Evolutionary conservation across 2,888 invertebrate genomes (phyloP).

Genomic region (Yponomeuta malinellus): DNA sequence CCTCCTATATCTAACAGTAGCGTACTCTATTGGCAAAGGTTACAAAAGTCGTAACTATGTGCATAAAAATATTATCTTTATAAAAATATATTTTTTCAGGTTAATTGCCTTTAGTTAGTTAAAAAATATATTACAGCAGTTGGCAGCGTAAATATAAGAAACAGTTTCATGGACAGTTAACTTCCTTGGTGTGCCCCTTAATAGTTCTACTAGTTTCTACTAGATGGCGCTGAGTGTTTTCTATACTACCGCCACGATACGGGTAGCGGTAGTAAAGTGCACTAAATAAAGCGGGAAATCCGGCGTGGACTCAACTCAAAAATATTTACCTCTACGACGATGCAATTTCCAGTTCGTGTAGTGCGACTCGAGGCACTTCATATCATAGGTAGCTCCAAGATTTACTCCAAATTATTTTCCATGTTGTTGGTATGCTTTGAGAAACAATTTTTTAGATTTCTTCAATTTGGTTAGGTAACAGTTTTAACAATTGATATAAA

Average conservation of each 20-base stretch:
- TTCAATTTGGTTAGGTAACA: neutral
- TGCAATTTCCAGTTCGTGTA: slow-evolving; percentile 68
- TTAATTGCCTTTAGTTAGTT: too few species aligned
- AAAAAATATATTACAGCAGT: too few species aligned
- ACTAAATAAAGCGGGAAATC: slow-evolving; percentile 37
- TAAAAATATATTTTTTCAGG: neutral
- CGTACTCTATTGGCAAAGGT: neutral
- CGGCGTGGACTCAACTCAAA: slow-evolving; percentile 13
- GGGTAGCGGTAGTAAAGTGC: slow-evolving; percentile 30
- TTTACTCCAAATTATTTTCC: slow-evolving; percentile 44
- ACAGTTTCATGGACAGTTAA: too few species aligned
- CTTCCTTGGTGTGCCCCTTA: neutral
- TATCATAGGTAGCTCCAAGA: slow-evolving; percentile 53
- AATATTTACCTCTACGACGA: slow-evolving; percentile 50
- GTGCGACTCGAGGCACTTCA: slow-evolving; percentile 52
- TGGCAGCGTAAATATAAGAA: too few species aligned
- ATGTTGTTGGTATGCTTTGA: slow-evolving; percentile 2
- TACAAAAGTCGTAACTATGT: too few species aligned
- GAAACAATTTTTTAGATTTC: neutral
- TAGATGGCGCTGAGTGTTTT: slow-evolving; percentile 49
- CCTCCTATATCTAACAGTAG: neutral
- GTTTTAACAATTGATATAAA: too few species aligned
- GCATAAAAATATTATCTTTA: neutral
- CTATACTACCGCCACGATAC: slow-evolving; percentile 25
- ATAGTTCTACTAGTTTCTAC: slow-evolving; percentile 38